A percentile compares a stretch with the other conserved stretches of the same genome.
Conservation (phyloP, 2,888 invertebrate genomes). For the Gonocerus acuteangulatus region DNA sequence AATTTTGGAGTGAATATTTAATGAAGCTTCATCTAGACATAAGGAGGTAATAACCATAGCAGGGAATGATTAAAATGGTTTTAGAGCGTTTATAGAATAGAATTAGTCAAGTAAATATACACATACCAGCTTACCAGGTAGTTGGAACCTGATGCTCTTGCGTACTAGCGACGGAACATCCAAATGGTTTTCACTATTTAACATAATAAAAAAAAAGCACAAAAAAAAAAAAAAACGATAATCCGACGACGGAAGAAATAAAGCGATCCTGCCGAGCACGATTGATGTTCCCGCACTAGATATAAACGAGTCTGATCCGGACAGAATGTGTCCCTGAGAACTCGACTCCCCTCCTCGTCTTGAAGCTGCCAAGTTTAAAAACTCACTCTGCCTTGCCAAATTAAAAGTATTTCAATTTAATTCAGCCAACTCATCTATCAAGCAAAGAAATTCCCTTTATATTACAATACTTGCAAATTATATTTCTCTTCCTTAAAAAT, state of each 20-base stretch:
- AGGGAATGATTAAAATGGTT: too few relatives aligned
- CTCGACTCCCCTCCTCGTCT: constrained; percentile 7
- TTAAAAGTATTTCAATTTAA: constrained; percentile 3
- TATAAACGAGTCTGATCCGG: constrained; percentile 13
- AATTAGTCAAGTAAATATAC: too few relatives aligned
- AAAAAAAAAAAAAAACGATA: background rate
- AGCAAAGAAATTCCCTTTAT: background rate
- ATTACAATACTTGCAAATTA: too few relatives aligned
- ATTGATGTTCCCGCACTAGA: constrained; percentile 4
- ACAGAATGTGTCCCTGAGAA: constrained; percentile 23
- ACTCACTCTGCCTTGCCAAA: constrained; percentile 14
- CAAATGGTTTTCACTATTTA: constrained; percentile 20
- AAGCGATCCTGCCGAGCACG: background rate
- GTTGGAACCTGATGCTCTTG: background rate
- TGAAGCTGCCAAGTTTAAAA: constrained; percentile 20
- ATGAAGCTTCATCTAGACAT: too few relatives aligned
- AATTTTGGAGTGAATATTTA: too few relatives aligned
- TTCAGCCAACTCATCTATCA: background rate
- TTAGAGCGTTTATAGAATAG: too few relatives aligned
- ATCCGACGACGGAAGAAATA: background rate
- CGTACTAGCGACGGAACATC: constrained; percentile 15
- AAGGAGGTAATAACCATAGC: too few relatives aligned
- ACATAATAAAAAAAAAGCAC: constrained; percentile 12
- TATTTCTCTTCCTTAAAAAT: too few relatives aligned
- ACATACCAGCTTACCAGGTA: constrained; percentile 26